Evolutionary conservation across 1,140 invertebrate species (phyloP), one percentile per base, ranked within the genome.

Genomic region (Drosophila virilis): DNA sequence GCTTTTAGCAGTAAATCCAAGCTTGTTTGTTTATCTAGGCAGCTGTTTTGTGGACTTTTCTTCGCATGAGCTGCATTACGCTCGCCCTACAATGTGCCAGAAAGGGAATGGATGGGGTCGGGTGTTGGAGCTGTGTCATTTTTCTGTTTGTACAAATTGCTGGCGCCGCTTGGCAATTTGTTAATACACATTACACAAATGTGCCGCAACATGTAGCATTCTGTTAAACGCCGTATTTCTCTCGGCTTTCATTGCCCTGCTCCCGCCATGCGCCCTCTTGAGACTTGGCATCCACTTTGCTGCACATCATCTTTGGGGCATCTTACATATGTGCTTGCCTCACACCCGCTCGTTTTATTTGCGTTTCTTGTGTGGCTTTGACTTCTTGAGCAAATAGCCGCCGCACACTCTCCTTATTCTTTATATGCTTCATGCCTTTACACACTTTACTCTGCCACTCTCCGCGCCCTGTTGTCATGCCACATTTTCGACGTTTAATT

Each of bases 401-500:
- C 40, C 45, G 15, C 37, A 10, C 45, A 5, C 48, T 7, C 12
- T 9, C 46, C 5, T 5, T 28, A 28, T 28, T 28, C 22, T 28
- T 28, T 28, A 28, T 5, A 52, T 22, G n/a, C 51, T 17, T 17
- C 35, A 55, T 22, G 28, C 13, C 6, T 33, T 6, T 17, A 15
- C 38, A 28, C 50, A 12, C 17, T 5, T 32, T 15, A 38, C 42
- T 43, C 37, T 13, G 9, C 8, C 9, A 13, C n/a, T 6, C 13
- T 10, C 33, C 10, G 42, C 15, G 4, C 28, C 17, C 3, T 48
- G 37, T 28, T 59, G 55, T 71, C 66, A 52, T 71, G 67, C 52
- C 32, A 60, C 76, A 72, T 54, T 74, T 71, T 68, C 77, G 78
- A 85, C 77, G 81, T 84, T 84, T 80, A 89, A 88, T 89, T 88